phyloP scores from a whole-genome alignment of 1,140 invertebrate genomes.

The Solen grandis region DNA sequence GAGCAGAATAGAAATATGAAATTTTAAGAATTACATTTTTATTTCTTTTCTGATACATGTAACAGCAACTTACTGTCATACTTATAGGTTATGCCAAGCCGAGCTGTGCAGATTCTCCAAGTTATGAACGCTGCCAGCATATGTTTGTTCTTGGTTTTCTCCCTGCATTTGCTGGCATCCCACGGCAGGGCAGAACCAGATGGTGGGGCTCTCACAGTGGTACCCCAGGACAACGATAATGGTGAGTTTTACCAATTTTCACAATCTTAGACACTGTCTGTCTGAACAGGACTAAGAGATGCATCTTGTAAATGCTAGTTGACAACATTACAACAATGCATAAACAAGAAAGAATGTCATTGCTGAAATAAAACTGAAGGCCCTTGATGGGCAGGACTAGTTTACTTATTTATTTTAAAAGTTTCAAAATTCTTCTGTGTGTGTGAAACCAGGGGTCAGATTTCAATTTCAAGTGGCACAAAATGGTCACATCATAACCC shows the following conservation, averaged over 20 bases:
- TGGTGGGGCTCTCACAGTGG: conserved; percentile 51
- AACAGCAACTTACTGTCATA: too few relatives aligned
- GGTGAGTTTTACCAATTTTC: neutral
- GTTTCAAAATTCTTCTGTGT: neutral
- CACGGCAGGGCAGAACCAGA: conserved; percentile 18
- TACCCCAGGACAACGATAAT: conserved; percentile 46
- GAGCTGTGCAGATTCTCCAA: conserved; percentile 9
- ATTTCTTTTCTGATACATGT: too few relatives aligned
- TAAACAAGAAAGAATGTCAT: neutral
- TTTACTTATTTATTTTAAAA: neutral
- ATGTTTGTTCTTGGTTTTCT: conserved; percentile 31
- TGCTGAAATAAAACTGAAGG: neutral
- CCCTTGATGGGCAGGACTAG: neutral
- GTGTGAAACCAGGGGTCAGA: too few relatives aligned
- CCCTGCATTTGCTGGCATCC: conserved; percentile 29
- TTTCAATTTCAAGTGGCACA: too few relatives aligned
- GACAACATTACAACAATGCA: too few relatives aligned
- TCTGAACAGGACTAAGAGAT: neutral
- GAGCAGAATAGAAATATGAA: too few relatives aligned
- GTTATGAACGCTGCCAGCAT: conserved; percentile 41
- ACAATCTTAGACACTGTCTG: neutral
- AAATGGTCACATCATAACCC: too few relatives aligned
- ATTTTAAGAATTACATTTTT: too few relatives aligned
- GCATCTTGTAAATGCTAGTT: neutral
- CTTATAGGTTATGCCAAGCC: too few relatives aligned